Conservation (phyloP, 2,888 invertebrate genomes). For the Beris morrisii region DNA sequence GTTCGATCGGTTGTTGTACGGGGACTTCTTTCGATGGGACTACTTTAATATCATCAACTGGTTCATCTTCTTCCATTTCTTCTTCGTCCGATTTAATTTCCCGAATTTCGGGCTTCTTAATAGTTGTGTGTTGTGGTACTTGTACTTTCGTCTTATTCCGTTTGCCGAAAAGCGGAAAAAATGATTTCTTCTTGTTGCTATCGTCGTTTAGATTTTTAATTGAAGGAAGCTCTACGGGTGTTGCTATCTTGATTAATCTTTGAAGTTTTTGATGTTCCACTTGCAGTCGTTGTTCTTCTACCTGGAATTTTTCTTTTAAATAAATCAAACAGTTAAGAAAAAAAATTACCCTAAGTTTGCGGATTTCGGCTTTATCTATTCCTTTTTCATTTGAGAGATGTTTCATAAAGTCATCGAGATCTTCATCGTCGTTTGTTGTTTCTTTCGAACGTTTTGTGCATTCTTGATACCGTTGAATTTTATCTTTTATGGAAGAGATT, state of each 20-base stretch:
- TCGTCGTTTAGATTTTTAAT: conserved; percentile 50
- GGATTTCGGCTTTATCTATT: conserved; percentile 67
- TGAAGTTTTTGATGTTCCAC: conserved; percentile 69
- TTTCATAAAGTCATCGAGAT: conserved; percentile 83
- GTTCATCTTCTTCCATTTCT: conserved; percentile 61
- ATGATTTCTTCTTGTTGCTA: conserved; percentile 41
- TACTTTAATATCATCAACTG: conserved; percentile 20
- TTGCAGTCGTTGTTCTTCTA: conserved; percentile 68
- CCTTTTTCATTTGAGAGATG: conserved; percentile 63
- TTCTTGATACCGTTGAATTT: conserved; percentile 56
- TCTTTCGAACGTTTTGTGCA: conserved; percentile 52
- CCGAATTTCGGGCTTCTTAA: conserved; percentile 46
- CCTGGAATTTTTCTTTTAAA: conserved; percentile 49
- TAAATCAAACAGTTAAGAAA: conserved; percentile 1
- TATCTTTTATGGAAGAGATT: conserved; percentile 63
- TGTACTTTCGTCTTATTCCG: conserved; percentile 52
- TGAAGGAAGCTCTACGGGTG: conserved; percentile 66
- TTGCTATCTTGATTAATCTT: conserved; percentile 73
- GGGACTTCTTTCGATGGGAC: too few relatives aligned
- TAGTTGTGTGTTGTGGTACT: conserved; percentile 47
- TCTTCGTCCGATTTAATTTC: conserved; percentile 47
- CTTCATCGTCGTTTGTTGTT: conserved; percentile 63
- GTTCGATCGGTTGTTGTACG: neutral
- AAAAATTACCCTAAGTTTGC: conserved; percentile 57
- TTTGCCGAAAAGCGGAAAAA: conserved; percentile 58